Percentiles rank a stretch among this genome's conserved stretches.
Evolutionary conservation across 2,113 vertebrate species (phyloP).

Genomic region (Kryptolebias marmoratus): DNA sequence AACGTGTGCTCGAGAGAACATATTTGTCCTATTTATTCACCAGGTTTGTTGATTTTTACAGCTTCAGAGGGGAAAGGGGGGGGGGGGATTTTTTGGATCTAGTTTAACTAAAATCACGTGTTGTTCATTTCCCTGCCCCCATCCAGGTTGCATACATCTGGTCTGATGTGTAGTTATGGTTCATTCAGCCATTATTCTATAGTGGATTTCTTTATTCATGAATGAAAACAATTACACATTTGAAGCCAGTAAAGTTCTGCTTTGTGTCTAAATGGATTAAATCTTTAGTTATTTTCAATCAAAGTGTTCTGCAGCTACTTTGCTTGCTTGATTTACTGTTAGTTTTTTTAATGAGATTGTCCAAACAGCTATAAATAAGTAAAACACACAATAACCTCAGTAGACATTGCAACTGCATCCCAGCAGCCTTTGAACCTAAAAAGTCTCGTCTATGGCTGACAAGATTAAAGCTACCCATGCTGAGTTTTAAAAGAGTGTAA

Average conservation of each 20-base stretch:
- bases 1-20: constrained; percentile 14
- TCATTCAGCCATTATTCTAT: neutral
- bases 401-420: neutral
- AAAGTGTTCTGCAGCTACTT: neutral
- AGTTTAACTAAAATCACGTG: constrained; percentile 23
- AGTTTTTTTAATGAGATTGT: neutral
- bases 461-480: neutral
- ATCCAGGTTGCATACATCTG: constrained; percentile 1
- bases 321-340: neutral
- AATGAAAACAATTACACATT: neutral
- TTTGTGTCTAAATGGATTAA: neutral
- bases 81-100: too few species aligned
- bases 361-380: neutral
- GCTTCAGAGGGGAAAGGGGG: neutral
- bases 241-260: constrained; percentile 1
- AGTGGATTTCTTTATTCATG: neutral
- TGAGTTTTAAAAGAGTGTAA: neutral
- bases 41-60: constrained; percentile 8
- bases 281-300: neutral
- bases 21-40: constrained; percentile 1
- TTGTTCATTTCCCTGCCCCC: neutral
- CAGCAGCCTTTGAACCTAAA: neutral
- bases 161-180: neutral
- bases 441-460: neutral
- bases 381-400: neutral